Evolutionary conservation across 2,113 vertebrate genomes (phyloP).

Genomic region (Lichenostomus cassidix): DNA sequence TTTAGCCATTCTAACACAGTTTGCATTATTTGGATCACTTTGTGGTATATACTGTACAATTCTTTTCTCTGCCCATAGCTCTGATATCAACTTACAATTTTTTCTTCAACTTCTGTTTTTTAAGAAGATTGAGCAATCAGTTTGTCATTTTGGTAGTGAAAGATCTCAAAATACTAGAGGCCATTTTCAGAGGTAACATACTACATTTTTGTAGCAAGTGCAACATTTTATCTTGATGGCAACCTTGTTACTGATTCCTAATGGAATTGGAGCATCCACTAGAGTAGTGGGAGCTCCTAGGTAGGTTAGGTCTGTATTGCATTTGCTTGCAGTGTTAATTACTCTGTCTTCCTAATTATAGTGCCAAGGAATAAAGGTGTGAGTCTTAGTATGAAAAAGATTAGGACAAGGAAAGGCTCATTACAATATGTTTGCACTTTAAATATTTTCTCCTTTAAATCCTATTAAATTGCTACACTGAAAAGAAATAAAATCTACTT

Average conservation of each 20-base stretch:
- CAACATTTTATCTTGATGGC: not conserved
- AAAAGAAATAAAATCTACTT: not conserved
- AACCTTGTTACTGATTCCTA: not conserved
- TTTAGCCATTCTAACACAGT: not conserved
- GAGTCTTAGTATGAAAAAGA: not conserved
- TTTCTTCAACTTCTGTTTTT: not conserved
- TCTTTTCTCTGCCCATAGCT: not conserved
- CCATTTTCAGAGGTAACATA: not conserved
- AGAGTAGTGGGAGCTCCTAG: not conserved
- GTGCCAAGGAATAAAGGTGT: not conserved
- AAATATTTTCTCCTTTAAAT: not conserved
- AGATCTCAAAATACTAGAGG: not conserved
- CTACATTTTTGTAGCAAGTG: not conserved
- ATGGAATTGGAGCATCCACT: not conserved
- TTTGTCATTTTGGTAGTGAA: not conserved
- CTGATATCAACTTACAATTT: not conserved
- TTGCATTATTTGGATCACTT: not conserved
- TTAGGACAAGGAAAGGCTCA: not conserved
- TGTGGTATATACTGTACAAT: not conserved
- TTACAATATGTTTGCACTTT: not conserved
- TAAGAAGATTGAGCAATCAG: not conserved
- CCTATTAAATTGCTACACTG: not conserved
- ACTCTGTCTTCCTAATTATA: not conserved
- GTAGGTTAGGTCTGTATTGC: not conserved
- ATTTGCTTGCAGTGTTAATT: not conserved